Evolutionary conservation across 2,888 invertebrate genomes (phyloP), one percentile per base, ranked within the genome.

Genomic region (Baccha elongata): DNA sequence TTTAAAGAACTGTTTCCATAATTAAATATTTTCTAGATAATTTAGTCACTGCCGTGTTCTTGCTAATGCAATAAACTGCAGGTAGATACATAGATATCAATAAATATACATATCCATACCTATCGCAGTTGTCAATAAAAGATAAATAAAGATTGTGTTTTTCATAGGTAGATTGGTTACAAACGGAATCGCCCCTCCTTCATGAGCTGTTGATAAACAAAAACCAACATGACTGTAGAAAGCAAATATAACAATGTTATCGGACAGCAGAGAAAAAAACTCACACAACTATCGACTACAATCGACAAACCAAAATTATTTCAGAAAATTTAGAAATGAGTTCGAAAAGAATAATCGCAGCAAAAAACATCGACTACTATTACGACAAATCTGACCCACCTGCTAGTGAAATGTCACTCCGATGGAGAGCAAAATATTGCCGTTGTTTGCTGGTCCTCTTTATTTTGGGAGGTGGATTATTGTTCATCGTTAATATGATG

Each of bases 401-500:
- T 6, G 23, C 7, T 10, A 32, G 13, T 13, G 65, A 60, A 62
- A 83, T 78, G 83, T 8, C 68, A 11, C 17, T 48, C 8, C 72
- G 62, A n/a, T 23, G 52, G 1, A 44, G 21, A 37, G 7, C 8
- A 2, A 40, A 23, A 23, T 35, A n/a, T 8, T 50, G 40, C n/a
- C 23, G 64, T 15, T 11, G 19, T 3, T 19, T 58, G 21, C n/a
- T 79, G 7, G 15, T 74, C 10, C 23, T 65, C 2, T 2, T 65
- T n/a, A 52, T 62, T 11, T n/a, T 64, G 15, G 55, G 15, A 8
- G 13, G 60, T 13, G 69, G 58, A n/a, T 17, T 85, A 0, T 50
- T 87, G n/a, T 15, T 86, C 3, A 74, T 84, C 42, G 29, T 86
- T 1, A 87, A 88, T 35, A 60, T 84, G 3, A 37, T 88, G 0